Evolutionary conservation across 1,140 invertebrate species (phyloP), one percentile per base, ranked within the genome.

Genomic region (Drosophila kanapiae): DNA sequence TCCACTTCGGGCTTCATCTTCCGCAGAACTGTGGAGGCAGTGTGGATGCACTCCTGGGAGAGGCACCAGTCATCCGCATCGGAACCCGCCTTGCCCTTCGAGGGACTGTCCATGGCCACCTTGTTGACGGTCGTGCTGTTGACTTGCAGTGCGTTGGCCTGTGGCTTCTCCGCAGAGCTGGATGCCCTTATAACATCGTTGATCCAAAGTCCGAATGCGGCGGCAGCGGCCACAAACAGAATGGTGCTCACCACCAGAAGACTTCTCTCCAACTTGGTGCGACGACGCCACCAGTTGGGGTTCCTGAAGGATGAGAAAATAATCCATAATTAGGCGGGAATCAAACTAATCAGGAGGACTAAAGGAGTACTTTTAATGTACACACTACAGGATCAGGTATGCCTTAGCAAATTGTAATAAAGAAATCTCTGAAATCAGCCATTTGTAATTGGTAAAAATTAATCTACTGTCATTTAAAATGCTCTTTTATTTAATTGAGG

Each of bases 281-380:
- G 94, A 70, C 96, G 94, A 75, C 95, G 95, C 97, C 97, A 98
- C 96, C 96, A 98, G 93, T 96, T 96, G 82, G 96, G 96, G 93
- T 97, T 96, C 93, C 97, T 97, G 38, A 8, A 42, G 49, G 4
- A 10, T 10, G n/a, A 10, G 9, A 43, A 51, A 71, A n/a, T n/a
- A 16, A 8, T 2, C 10, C 11, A 29, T 1, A 13, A 16, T 23
- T 16, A 11, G n/a, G 1, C 3, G 9, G 6, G 7, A 54, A 6
- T 13, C 4, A 0, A 51, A 6, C 4, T 33, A 33, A 18, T 18
- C 31, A 5, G 7, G 1, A 8, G 13, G 23, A 23, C n/a, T n/a
- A n/a, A n/a, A n/a, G n/a, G n/a, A n/a, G n/a, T n/a, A n/a, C n/a
- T n/a, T n/a, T n/a, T n/a, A n/a, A n/a, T n/a, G 23, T 1, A 23